Percentiles rank a stretch among this genome's conserved stretches.
Evolutionary conservation across 2,113 vertebrate species (phyloP).

Genomic region (Sebastes fasciatus): DNA sequence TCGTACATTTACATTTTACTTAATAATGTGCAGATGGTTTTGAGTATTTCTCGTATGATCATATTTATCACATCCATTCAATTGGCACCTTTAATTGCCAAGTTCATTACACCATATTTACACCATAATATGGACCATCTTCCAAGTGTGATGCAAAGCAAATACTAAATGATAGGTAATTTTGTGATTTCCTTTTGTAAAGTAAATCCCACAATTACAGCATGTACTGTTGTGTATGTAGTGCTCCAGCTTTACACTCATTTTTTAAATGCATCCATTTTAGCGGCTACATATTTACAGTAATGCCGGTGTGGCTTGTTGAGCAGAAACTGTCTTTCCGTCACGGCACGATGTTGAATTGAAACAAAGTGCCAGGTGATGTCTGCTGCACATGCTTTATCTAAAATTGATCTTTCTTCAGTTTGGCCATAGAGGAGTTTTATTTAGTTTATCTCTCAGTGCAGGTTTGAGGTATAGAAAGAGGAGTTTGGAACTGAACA

Average conservation of each 20-base stretch:
- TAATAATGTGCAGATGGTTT: slow-evolving; percentile 5
- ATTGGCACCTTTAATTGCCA: too few species aligned
- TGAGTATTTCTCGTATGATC: not conserved
- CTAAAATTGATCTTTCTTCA: slow-evolving; percentile 20
- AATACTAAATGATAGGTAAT: not conserved
- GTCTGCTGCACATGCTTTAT: not conserved
- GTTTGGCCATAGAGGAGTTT: not conserved
- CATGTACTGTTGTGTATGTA: not conserved
- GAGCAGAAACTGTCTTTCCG: not conserved
- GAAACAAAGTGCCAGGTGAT: not conserved
- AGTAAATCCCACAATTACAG: not conserved
- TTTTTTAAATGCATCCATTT: not conserved
- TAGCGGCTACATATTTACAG: too few species aligned
- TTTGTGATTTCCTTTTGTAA: too few species aligned
- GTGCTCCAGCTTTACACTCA: not conserved
- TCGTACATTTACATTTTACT: not conserved
- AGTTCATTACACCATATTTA: not conserved
- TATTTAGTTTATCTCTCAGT: not conserved
- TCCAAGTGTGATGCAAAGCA: not conserved
- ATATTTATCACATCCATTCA: not conserved
- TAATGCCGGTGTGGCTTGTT: not conserved
- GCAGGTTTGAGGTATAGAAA: not conserved
- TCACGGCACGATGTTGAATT: too few species aligned
- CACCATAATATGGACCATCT: too few species aligned
- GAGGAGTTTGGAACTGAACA: too few species aligned